Evolutionary conservation across 2,113 vertebrate species (phyloP).

Genomic region (Tyrannus savana): DNA sequence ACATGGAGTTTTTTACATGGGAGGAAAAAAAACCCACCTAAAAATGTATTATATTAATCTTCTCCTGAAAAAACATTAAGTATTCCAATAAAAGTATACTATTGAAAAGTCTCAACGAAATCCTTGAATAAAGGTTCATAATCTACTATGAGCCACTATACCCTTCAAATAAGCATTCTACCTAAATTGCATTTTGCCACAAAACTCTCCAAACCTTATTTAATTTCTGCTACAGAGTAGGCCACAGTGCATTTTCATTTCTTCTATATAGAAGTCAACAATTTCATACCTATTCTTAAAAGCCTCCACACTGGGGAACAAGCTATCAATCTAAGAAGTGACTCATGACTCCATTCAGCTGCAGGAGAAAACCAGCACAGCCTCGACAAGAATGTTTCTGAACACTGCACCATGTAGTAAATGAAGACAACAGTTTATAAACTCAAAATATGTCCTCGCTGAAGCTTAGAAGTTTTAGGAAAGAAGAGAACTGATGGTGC

Average conservation of each 20-base stretch:
- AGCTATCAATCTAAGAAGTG: background rate
- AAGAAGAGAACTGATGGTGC: background rate
- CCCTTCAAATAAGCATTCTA: background rate
- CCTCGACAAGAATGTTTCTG: background rate
- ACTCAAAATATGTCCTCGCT: background rate
- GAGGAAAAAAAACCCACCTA: background rate
- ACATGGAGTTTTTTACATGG: background rate
- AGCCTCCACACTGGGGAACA: background rate
- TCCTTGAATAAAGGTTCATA: background rate
- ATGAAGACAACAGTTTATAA: background rate
- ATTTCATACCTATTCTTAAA: background rate
- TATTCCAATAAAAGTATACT: background rate
- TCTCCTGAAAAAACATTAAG: background rate
- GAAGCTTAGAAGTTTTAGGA: background rate
- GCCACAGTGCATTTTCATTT: background rate
- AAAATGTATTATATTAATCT: background rate
- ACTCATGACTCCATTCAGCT: background rate
- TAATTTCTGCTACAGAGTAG: background rate
- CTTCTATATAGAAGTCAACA: background rate
- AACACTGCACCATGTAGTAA: fast-evolving
- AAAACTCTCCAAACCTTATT: background rate
- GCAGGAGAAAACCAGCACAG: background rate
- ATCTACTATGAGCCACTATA: background rate
- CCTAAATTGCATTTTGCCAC: background rate
- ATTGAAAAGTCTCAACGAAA: background rate